A percentile compares a stretch with the other conserved stretches of the same genome.
These are phyloP conservation scores for Amazona finschi DNA, from an alignment of 2,797 vertebrate species.

Conservation along the genomic window DNA sequence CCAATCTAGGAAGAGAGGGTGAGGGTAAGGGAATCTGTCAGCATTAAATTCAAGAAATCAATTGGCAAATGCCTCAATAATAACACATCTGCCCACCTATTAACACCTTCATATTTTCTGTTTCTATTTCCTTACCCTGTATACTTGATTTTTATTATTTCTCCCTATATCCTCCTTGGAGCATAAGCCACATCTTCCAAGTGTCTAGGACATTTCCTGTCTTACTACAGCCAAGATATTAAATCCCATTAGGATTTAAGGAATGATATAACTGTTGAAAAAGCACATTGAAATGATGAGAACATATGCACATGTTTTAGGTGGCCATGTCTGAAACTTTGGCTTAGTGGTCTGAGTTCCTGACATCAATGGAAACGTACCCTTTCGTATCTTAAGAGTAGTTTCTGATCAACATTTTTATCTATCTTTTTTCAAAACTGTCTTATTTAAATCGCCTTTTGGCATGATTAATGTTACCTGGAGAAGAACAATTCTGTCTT, in stretches of 20 bases:
- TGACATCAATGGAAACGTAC: background rate
- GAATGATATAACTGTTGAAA: background rate
- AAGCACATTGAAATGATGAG: background rate
- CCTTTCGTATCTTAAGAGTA: background rate
- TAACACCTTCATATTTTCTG: background rate
- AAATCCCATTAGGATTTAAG: background rate
- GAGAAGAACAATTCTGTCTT: background rate
- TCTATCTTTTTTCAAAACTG: background rate
- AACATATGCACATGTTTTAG: background rate
- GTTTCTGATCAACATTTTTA: background rate
- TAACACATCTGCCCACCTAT: background rate
- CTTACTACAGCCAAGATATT: background rate
- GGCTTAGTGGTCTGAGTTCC: background rate
- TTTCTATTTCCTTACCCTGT: background rate
- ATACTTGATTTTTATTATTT: background rate
- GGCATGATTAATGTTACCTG: background rate
- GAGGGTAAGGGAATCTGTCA: background rate
- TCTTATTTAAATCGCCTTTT: background rate
- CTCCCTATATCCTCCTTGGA: background rate
- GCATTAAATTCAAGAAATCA: background rate
- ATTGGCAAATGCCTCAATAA: background rate
- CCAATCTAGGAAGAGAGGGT: background rate
- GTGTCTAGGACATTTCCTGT: background rate
- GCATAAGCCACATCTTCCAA: background rate
- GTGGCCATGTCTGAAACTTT: background rate